phyloP scores from a whole-genome alignment of 1,140 invertebrate species.

The Elysia chlorotica region DNA sequence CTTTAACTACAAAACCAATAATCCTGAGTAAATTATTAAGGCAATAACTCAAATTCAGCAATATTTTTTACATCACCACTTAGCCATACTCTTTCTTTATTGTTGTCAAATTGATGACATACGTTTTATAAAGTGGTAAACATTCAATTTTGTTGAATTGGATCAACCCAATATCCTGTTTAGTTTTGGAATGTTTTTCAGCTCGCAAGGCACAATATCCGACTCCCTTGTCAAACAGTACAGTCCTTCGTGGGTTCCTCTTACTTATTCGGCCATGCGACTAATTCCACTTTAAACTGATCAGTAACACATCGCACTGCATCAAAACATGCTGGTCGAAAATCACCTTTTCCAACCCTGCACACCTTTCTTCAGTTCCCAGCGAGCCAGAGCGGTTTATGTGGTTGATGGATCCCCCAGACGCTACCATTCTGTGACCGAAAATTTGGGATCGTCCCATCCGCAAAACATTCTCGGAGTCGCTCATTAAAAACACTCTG shows the following conservation, averaged over 20 bases:
- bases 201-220: background rate
- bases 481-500: constrained; percentile 27
- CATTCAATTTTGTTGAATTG: no score
- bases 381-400: background rate
- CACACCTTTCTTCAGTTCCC: background rate
- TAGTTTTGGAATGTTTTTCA: no score
- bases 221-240: background rate
- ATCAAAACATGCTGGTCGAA: background rate
- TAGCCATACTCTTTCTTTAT: no score
- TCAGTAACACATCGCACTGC: background rate
- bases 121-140: no score
- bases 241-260: background rate
- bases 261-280: background rate
- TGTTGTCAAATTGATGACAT: no score
- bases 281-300: background rate
- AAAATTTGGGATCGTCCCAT: constrained; percentile 14
- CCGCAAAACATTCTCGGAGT: constrained; percentile 17
- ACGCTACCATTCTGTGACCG: background rate
- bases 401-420: constrained; percentile 23
- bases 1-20: no score
- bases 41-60: no score
- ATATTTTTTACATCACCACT: no score
- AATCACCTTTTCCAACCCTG: background rate
- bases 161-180: no score
- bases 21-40: no score